These are phyloP conservation scores for Carassius auratus DNA, from an alignment of 2,113 vertebrate species.

Conservation along the genomic window DNA sequence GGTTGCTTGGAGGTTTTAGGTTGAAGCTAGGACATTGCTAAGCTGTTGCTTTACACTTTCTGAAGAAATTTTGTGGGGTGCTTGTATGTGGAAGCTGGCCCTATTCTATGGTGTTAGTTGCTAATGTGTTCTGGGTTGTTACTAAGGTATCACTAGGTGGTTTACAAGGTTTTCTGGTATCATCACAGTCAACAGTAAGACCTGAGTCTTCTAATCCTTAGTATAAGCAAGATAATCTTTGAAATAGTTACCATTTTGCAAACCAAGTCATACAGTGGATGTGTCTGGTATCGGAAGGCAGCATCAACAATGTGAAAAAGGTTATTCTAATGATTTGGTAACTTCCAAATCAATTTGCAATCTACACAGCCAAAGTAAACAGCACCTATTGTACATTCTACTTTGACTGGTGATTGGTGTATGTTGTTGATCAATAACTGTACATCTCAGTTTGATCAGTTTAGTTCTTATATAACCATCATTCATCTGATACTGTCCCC, in stretches of 20 bases:
- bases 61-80: background rate
- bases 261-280: background rate
- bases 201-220: background rate
- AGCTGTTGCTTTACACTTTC: background rate
- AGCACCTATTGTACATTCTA: background rate
- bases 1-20: background rate
- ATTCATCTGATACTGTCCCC: background rate
- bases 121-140: background rate
- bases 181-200: background rate
- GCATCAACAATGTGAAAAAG: background rate
- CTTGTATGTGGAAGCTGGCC: background rate
- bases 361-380: background rate
- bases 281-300: background rate
- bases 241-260: background rate
- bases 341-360: background rate
- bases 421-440: conserved; percentile 24
- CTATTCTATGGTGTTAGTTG: background rate
- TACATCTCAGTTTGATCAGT: background rate
- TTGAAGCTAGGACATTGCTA: background rate
- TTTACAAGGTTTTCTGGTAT: background rate
- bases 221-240: background rate
- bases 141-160: background rate
- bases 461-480: background rate
- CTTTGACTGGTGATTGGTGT: background rate
- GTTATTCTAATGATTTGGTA: background rate